Conservation (phyloP, 2,888 invertebrate species). For the Diadegma fenestrale region DNA sequence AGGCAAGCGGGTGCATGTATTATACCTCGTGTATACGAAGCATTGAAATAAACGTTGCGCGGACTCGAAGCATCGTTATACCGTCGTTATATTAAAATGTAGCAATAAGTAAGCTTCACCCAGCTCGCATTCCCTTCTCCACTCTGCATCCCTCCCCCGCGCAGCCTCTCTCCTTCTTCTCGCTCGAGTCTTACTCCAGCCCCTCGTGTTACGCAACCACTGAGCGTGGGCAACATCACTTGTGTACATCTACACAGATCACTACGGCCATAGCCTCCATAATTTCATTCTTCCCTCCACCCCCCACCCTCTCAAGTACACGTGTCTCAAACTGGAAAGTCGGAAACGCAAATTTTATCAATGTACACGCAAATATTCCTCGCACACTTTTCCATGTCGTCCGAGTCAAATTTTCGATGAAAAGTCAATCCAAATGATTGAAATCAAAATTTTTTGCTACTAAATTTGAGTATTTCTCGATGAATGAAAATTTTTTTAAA, state of each 20-base stretch:
- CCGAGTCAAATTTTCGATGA: background rate
- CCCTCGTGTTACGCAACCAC: conserved; percentile 61
- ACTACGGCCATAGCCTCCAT: conserved; percentile 49
- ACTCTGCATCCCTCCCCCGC: background rate
- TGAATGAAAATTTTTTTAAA: background rate
- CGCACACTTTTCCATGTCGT: background rate
- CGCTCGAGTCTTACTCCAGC: conserved; percentile 44
- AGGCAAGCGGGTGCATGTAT: conserved; percentile 29
- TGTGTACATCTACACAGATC: conserved; percentile 31
- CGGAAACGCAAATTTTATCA: background rate
- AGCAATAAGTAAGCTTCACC: conserved; percentile 79
- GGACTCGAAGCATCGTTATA: conserved; percentile 77
- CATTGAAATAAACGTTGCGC: conserved; percentile 78
- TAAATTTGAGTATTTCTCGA: background rate
- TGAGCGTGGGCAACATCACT: conserved; percentile 40
- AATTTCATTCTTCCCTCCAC: conserved; percentile 67
- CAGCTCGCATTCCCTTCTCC: conserved; percentile 62
- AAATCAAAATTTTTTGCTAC: background rate
- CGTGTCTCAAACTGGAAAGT: conserved; percentile 19
- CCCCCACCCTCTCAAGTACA: conserved; percentile 45
- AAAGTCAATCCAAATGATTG: background rate
- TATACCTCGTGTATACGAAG: conserved; percentile 52
- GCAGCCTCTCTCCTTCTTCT: background rate
- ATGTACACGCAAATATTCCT: background rate
- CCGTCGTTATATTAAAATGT: conserved; percentile 82